Evolutionary conservation across 2,888 invertebrate species (phyloP), one percentile per base, ranked within the genome.

Genomic region (Pristionchus entomophagus): DNA sequence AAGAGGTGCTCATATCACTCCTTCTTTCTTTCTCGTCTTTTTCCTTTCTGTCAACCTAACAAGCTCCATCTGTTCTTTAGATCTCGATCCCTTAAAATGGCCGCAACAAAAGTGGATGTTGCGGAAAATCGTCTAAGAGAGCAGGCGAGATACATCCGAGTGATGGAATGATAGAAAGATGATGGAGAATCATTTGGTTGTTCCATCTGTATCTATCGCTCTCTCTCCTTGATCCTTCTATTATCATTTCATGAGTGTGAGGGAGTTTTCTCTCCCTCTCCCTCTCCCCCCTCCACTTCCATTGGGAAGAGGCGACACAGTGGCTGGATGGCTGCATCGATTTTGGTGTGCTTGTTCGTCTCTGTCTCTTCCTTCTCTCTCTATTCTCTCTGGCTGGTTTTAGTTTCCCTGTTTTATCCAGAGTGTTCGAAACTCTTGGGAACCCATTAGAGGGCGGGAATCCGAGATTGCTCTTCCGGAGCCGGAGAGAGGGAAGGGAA

Each of bases 331-430:
- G 73, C 73, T 38, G 73, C 56, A 81, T 81, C 53, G 81, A 56
- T 81, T 81, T 56, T 81, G 81, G 56, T 49, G 83, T 85, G 84
- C 53, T 85, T 56, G 73, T 83, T 51, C 45, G 53, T 82, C 56
- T 53, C 65, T 49, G 56, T 59, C 77, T 77, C 38, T 80, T 86
- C 84, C 83, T 65, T 69, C 81, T 56, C 22, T 19, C 83, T 80
- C 41, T 73, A 38, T 73, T 35, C 81, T 56, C 73, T 84, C 69
- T 84, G 49, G 78, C 78, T 78, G 41, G 51, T 56, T 56, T 41
- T 73, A 78, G 81, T 81, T 22, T n/a, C 73, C 73, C n/a, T 22
- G 45, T 45, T 14, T 45, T 73, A 41, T 41, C 38, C 41, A 73
- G 73, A 73, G 73, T 73, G 73, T 73, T 26, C 38, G 73, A 73